A percentile compares a stretch with the other conserved stretches of the same genome.
These are phyloP conservation scores for Carduelis carduelis DNA, from an alignment of 2,797 vertebrate species.

Conservation along the genomic window DNA sequence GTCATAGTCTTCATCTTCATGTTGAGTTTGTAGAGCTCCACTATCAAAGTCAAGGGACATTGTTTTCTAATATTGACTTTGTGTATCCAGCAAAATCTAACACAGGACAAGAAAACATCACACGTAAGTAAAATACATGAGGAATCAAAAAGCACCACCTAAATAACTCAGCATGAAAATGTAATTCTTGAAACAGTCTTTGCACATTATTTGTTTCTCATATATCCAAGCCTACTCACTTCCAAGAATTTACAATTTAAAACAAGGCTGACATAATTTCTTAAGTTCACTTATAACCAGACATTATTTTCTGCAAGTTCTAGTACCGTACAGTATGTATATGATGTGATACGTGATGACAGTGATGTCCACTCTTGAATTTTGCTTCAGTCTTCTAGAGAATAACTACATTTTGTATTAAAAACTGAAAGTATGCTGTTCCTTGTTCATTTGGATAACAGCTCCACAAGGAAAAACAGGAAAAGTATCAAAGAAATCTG, in stretches of 20 bases:
- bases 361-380: background rate
- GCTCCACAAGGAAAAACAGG: background rate
- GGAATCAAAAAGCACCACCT: background rate
- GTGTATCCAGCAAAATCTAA: background rate
- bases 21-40: constrained; percentile 87
- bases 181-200: background rate
- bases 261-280: background rate
- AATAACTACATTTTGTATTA: background rate
- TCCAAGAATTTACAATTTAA: background rate
- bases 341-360: fast-evolving
- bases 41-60: constrained; percentile 97
- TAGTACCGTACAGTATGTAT: background rate
- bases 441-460: background rate
- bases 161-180: background rate
- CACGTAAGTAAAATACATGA: background rate
- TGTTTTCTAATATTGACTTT: background rate
- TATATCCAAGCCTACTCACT: background rate
- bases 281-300: background rate
- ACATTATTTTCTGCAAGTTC: background rate
- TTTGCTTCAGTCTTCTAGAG: background rate
- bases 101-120: background rate
- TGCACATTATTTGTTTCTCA: background rate
- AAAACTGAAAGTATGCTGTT: background rate
- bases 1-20: constrained; percentile 88
- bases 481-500: fast-evolving